Evolutionary conservation across 2,113 vertebrate genomes (phyloP).

Genomic region (Cottus gobio): DNA sequence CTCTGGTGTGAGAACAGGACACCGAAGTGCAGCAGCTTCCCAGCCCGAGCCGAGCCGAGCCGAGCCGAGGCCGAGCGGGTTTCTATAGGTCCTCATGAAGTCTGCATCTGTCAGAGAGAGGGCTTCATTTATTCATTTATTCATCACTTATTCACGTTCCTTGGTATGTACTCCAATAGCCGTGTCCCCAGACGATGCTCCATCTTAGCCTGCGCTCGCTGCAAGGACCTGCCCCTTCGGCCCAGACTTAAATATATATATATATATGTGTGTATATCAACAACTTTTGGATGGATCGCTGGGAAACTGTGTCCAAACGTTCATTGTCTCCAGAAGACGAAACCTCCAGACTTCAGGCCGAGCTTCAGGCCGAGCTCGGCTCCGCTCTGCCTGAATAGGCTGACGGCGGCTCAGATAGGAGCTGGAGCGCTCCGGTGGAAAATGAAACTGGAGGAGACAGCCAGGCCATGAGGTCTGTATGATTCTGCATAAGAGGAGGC

Average conservation of each 20-base stretch:
- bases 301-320: no score
- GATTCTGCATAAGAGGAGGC: conserved; percentile 43
- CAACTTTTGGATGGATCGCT: no score
- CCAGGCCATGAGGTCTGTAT: conserved; percentile 37
- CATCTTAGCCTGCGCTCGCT: background rate
- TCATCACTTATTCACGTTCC: background rate
- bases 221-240: background rate
- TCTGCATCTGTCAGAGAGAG: no score
- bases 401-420: conserved; percentile 54
- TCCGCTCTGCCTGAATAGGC: conserved; percentile 47
- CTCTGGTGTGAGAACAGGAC: conserved; percentile 50
- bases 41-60: no score
- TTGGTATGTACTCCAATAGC: background rate
- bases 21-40: conserved; percentile 38
- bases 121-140: background rate
- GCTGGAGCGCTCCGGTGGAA: conserved; percentile 64
- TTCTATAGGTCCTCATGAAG: background rate
- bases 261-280: no score
- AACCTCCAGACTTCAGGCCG: background rate
- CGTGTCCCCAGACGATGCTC: background rate
- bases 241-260: no score
- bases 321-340: background rate
- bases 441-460: conserved; percentile 70
- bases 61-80: background rate
- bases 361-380: background rate